Conservation (phyloP, 2,113 vertebrate genomes). For the Macaca fascicularis region T2T-MFA8v1.1 NC_088393.1:59079001-59079500, state of each 20-base stretch:
- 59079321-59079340: not conserved
- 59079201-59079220: not conserved
- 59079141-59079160: not conserved
- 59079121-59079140: no score
- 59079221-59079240: not conserved
- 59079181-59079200: not conserved
- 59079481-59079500: not conserved
- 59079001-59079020: not conserved
- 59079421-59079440: not conserved
- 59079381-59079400: not conserved
- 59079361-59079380: not conserved
- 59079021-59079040: not conserved
- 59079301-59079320: not conserved
- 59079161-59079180: accelerated
- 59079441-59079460: not conserved
- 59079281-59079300: not conserved
- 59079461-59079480: not conserved
- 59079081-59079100: not conserved
- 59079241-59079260: not conserved
- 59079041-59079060: not conserved
- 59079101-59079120: not conserved
- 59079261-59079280: not conserved
- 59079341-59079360: not conserved
- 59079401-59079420: not conserved
- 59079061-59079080: not conserved